A percentile compares a stretch with the other conserved stretches of the same genome.
Evolutionary conservation across 1,140 invertebrate genomes (phyloP).

Genomic region (Bombus breviceps): DNA sequence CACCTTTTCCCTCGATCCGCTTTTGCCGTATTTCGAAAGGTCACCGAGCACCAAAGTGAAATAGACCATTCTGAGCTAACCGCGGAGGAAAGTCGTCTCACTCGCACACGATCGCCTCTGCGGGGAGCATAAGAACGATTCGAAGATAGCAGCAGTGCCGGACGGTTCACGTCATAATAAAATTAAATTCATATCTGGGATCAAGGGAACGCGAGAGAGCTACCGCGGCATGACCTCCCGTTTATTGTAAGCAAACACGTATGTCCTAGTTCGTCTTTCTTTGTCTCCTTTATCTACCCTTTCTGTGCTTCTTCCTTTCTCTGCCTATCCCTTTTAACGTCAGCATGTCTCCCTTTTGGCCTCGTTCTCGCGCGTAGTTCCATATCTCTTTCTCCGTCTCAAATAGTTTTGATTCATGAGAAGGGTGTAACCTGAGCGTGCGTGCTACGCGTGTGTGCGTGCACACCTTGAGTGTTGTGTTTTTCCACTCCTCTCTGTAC

Average conservation of each 20-base stretch:
- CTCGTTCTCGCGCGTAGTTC: slow-evolving; percentile 16
- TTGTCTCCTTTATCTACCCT: background rate
- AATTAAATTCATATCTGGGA: slow-evolving; percentile 72
- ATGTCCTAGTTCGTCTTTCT: slow-evolving; percentile 45
- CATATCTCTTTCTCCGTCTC: slow-evolving; percentile 53
- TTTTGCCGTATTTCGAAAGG: slow-evolving; percentile 56
- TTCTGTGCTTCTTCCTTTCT: background rate
- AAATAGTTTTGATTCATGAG: slow-evolving; percentile 71
- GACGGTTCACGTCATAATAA: slow-evolving; percentile 69
- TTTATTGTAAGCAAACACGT: slow-evolving; percentile 69
- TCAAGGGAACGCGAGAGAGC: slow-evolving; percentile 71
- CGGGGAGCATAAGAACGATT: slow-evolving; percentile 53
- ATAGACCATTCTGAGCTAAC: slow-evolving; percentile 42
- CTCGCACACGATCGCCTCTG: slow-evolving; percentile 19
- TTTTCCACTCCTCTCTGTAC: slow-evolving; percentile 44
- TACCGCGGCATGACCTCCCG: slow-evolving; percentile 71
- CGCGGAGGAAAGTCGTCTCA: background rate
- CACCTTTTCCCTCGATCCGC: slow-evolving; percentile 33
- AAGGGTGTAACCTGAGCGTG: slow-evolving; percentile 61
- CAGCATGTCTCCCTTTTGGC: slow-evolving; percentile 25
- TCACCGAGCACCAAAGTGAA: slow-evolving; percentile 43
- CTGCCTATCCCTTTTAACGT: slow-evolving; percentile 18
- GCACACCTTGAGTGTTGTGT: slow-evolving; percentile 50
- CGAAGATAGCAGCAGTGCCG: slow-evolving; percentile 60
- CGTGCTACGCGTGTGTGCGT: slow-evolving; percentile 60